Conservation (phyloP, 2,113 vertebrate genomes). For the Mus musculus region DNA sequence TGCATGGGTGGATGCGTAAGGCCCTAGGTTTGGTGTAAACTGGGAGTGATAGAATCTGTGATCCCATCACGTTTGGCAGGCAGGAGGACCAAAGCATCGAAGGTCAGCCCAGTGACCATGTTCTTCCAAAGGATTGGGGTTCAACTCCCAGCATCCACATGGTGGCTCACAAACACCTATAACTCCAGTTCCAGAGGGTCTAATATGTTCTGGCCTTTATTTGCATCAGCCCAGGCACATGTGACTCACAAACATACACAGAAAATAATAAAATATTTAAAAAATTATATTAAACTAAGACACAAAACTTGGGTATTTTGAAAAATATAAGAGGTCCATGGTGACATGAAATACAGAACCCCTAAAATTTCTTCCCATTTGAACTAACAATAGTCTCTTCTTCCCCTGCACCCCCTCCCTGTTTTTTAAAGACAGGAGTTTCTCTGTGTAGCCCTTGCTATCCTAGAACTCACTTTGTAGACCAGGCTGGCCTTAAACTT, state of each 20-base stretch:
- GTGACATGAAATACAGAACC: not conserved
- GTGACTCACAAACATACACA: not conserved
- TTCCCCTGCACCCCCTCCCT: not conserved
- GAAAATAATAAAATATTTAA: not conserved
- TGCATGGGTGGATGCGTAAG: not conserved
- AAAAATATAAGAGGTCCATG: not conserved
- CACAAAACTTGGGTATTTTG: not conserved
- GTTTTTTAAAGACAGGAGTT: not conserved
- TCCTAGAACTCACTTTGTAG: not conserved
- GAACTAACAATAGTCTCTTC: not conserved
- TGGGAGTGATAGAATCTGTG: not conserved
- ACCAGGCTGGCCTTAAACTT: not conserved
- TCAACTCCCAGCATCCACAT: not conserved
- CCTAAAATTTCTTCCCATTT: not conserved
- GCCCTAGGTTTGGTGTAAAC: not conserved
- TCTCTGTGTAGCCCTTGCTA: not conserved
- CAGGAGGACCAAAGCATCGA: not conserved
- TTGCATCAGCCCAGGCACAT: not conserved
- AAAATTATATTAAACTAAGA: constrained; percentile 53
- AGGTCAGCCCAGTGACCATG: not conserved
- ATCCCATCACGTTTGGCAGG: not conserved
- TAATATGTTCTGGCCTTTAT: not conserved
- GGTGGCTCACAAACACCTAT: not conserved
- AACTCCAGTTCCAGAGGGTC: not conserved
- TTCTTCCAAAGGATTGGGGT: not conserved